Conservation (phyloP, 2,888 invertebrate species). For the Sipha maydis region DNA sequence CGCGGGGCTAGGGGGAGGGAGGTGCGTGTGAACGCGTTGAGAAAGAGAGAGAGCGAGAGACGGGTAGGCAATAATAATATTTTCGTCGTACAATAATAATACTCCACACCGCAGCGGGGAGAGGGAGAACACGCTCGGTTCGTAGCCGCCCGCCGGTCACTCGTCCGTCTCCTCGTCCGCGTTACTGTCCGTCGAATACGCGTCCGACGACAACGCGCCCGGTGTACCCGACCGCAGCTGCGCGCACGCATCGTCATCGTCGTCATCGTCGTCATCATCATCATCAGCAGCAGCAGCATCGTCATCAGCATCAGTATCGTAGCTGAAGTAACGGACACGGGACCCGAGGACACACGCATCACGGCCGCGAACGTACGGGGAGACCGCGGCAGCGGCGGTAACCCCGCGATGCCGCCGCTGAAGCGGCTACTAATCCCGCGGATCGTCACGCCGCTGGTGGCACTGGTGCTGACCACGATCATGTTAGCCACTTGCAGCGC, state of each 20-base stretch:
- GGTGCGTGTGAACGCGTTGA: background rate
- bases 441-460: background rate
- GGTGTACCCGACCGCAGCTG: background rate
- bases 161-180: background rate
- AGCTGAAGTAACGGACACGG: no score
- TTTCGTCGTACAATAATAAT: conserved; percentile 9
- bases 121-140: background rate
- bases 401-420: conserved; percentile 5
- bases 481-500: background rate
- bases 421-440: background rate
- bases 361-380: background rate
- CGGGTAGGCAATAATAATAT: conserved; percentile 34
- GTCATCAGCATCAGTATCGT: no score
- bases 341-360: background rate
- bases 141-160: background rate
- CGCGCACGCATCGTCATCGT: background rate
- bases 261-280: background rate
- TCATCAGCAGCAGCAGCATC: background rate
- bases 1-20: background rate
- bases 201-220: conserved; percentile 2
- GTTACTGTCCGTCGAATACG: background rate
- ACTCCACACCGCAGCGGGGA: conserved; percentile 2
- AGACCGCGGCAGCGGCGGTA: background rate
- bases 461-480: background rate
- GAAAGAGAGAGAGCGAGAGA: background rate